A percentile compares a stretch with the other conserved stretches of the same genome.
phyloP scores from a whole-genome alignment of 37 sponge, comb jelly and placozoan species.

The Axinella damicornis region DNA sequence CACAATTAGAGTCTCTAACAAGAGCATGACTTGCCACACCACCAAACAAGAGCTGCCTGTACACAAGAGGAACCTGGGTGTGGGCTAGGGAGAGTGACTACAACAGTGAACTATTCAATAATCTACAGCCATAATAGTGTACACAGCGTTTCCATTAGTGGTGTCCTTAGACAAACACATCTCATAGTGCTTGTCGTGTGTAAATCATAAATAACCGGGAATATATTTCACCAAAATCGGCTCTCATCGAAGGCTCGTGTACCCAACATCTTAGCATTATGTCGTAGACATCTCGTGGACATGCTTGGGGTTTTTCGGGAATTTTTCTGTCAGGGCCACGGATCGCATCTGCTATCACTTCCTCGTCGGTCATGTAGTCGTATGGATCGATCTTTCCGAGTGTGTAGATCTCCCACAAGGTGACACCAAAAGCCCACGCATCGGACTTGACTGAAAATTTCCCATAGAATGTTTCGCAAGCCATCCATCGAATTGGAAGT shows the following conservation, averaged over 20 bases:
- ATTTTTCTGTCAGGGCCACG: constrained; percentile 61
- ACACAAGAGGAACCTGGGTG: too few relatives aligned
- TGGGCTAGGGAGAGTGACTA: too few relatives aligned
- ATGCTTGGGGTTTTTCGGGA: constrained; percentile 39
- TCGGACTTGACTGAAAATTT: constrained; percentile 89
- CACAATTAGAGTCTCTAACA: too few relatives aligned
- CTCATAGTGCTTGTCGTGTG: constrained; percentile 63
- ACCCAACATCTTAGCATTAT: constrained; percentile 79
- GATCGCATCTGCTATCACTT: constrained; percentile 87
- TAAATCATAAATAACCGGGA: constrained; percentile 67
- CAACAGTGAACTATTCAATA: too few relatives aligned
- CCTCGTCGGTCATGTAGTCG: constrained; percentile 83
- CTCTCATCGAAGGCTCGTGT: constrained; percentile 72
- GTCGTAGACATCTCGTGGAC: constrained; percentile 73
- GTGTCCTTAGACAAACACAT: background rate
- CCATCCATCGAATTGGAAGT: constrained; percentile 89
- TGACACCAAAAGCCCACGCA: constrained; percentile 89
- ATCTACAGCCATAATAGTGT: too few relatives aligned
- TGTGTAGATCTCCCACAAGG: constrained; percentile 86
- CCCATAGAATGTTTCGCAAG: constrained; percentile 90
- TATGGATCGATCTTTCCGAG: constrained; percentile 81
- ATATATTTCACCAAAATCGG: constrained; percentile 75
- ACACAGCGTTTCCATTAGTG: too few relatives aligned
- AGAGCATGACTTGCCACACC: too few relatives aligned
- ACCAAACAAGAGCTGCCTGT: too few relatives aligned